Base-by-base conservation (phyloP, 2,888 invertebrate genomes). In the Philereme transversata region DNA sequence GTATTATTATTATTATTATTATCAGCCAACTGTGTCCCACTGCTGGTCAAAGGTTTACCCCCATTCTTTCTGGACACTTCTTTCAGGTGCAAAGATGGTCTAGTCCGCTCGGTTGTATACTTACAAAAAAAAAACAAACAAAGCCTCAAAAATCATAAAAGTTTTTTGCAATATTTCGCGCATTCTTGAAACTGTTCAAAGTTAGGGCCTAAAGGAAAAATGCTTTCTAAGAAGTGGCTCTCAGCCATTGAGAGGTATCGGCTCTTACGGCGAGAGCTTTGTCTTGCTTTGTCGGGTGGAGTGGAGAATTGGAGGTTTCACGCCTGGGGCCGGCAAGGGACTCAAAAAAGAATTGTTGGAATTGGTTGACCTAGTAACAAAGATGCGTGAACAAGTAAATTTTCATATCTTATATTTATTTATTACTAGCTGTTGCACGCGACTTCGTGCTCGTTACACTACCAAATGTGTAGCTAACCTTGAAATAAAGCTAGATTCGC, bases 171-270 rank as follows among this genome's bases (percentile, higher is more conserved):
- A 40, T 34, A 45, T 53, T 53, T 40, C 5, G 10, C 41, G 50
- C 50, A 60, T 59, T 53, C 49, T 43, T 11, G 22, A 50, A 45
- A 38, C 48, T 33, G 22, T 33, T 57, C 38, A 50, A 59, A 53
- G 63, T 36, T 55, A 44, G 58, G 53, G 38, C 48, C 62, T 64
- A 47, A 44, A 46, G 57, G 40, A 62, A 60, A 58, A 68, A 64
- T 59, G 66, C 66, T 64, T 64, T 66, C 56, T 62, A 50, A 54
- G 55, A 46, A 60, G 63, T 51, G 60, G 44, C 64, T 54, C 64
- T 66, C 59, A n/a, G 59, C 51, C 45, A 62, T 55, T 58, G 60
- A 68, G 65, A 50, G 64, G 65, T 54, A 60, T 60, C 60, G 52
- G 45, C 56, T 56, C 56, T 45, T 4, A 47, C 47, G 8, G 45